Conservation (phyloP, 2,888 invertebrate species). For the Leucoma salicis region DNA sequence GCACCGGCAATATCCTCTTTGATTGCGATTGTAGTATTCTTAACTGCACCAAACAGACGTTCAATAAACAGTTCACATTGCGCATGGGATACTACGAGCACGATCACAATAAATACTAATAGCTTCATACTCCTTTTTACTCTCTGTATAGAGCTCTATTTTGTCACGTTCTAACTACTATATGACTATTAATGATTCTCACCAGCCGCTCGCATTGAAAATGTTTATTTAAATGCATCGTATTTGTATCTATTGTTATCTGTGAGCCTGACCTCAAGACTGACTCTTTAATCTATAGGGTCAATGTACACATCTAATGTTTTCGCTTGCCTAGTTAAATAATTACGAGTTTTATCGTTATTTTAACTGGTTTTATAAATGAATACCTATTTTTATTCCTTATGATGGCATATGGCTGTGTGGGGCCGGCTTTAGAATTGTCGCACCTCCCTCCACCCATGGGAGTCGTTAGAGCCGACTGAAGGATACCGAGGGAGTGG, state of each 20-base stretch:
- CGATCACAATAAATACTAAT: constrained; percentile 14
- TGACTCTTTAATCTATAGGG: background rate
- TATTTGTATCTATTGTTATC: background rate
- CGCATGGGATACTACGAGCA: constrained; percentile 18
- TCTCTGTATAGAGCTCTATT: background rate
- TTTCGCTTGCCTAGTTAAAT: background rate
- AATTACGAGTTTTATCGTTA: background rate
- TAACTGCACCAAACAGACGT: constrained; percentile 24
- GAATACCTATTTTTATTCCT: background rate
- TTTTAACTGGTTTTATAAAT: background rate
- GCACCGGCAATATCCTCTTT: constrained; percentile 23
- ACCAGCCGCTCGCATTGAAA: background rate
- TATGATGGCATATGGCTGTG: background rate
- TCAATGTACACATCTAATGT: background rate
- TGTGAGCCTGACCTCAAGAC: background rate
- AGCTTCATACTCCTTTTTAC: constrained; percentile 19
- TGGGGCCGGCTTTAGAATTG: background rate
- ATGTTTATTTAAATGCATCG: background rate
- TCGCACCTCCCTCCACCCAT: background rate
- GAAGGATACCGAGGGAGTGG: too few species aligned
- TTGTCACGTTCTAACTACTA: too few species aligned
- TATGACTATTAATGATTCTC: background rate
- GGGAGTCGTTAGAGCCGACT: too few species aligned
- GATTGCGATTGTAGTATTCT: constrained; percentile 29
- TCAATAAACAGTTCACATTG: constrained; percentile 33